phyloP scores from a whole-genome alignment of 1,140 invertebrate genomes.

The Agrypnia vestita region DNA sequence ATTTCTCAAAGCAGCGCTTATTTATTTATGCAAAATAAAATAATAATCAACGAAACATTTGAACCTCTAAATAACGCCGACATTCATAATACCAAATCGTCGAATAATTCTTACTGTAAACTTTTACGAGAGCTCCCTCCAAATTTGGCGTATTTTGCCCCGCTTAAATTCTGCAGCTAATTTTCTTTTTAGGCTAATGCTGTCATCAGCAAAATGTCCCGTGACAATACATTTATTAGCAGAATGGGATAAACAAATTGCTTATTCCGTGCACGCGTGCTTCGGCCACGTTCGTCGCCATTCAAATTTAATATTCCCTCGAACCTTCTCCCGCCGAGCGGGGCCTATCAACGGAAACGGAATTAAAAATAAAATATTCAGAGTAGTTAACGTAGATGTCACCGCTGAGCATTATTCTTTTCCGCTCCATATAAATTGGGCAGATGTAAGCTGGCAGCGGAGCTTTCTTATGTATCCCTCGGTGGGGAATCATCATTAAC shows the following conservation, averaged over 20 bases:
- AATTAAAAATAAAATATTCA: constrained; percentile 60
- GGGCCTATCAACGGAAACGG: constrained; percentile 44
- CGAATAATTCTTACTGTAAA: not conserved
- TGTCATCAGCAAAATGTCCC: constrained; percentile 42
- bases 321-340: constrained; percentile 12
- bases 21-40: constrained; percentile 3
- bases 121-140: too few relatives aligned
- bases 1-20: not conserved
- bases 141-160: too few relatives aligned
- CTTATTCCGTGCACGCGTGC: constrained; percentile 39
- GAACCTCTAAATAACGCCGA: too few relatives aligned
- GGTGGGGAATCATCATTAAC: constrained; percentile 24
- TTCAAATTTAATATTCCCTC: constrained; percentile 58
- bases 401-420: constrained; percentile 49
- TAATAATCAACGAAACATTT: not conserved
- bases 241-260: constrained; percentile 42
- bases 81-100: not conserved
- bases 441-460: not conserved
- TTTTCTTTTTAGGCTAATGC: constrained; percentile 42
- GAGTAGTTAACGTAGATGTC: constrained; percentile 55
- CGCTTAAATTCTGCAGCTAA: constrained; percentile 30
- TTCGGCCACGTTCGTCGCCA: constrained; percentile 49
- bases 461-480: not conserved
- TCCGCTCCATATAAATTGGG: constrained; percentile 31
- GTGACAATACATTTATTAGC: constrained; percentile 47